A percentile compares a stretch with the other conserved stretches of the same genome.
Evolutionary conservation across 2,888 invertebrate genomes (phyloP).

Genomic region (Perithous albicinctus): DNA sequence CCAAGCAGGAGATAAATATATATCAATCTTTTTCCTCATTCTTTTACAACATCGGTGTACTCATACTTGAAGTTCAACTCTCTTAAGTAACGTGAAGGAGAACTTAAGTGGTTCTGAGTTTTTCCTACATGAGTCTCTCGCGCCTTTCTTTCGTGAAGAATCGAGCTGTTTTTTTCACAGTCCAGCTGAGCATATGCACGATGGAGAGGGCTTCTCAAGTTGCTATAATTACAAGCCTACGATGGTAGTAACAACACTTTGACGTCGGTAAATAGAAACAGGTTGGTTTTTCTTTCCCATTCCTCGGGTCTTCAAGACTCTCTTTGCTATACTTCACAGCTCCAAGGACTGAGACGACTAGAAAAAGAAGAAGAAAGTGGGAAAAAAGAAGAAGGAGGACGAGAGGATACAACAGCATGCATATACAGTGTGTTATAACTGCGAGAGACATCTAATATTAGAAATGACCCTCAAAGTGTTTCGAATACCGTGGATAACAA

Average conservation of each 20-base stretch:
- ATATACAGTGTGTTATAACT: constrained; percentile 13
- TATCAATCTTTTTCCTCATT: too few relatives aligned
- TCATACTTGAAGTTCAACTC: too few relatives aligned
- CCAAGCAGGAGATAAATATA: too few relatives aligned
- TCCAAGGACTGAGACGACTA: background rate
- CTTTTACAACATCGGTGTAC: too few relatives aligned
- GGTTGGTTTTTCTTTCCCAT: constrained; percentile 28
- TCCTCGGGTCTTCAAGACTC: background rate
- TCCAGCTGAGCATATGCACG: background rate
- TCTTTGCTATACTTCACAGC: too few relatives aligned
- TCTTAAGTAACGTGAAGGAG: too few relatives aligned
- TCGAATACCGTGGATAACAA: constrained; percentile 61
- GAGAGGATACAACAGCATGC: background rate
- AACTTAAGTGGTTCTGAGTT: too few relatives aligned
- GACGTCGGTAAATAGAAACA: constrained; percentile 33
- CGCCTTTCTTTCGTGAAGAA: too few relatives aligned
- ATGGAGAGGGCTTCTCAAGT: constrained; percentile 24
- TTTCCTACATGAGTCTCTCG: too few relatives aligned
- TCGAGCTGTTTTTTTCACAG: background rate
- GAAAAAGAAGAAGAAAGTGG: background rate
- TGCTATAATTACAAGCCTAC: constrained; percentile 43
- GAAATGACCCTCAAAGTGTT: constrained; percentile 57
- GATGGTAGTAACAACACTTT: background rate
- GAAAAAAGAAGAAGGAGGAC: background rate
- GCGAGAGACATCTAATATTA: constrained; percentile 62